Base-by-base conservation (phyloP, 2,797 vertebrate genomes). In the Phaenicophaeus curvirostris region DNA sequence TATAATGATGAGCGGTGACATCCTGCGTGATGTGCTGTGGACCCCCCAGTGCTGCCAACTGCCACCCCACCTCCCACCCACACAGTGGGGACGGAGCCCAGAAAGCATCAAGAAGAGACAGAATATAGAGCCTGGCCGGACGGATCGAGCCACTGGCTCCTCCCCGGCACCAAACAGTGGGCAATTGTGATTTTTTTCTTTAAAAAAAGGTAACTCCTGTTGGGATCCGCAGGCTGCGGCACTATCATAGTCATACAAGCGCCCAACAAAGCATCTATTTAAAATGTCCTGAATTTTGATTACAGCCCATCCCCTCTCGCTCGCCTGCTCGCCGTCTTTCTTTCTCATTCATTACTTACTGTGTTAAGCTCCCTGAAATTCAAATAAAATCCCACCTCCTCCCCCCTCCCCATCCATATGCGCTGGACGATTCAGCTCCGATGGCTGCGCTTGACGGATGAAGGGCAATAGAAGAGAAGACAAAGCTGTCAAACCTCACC, bases 291-390 rank as follows among this genome's bases (percentile, higher is more conserved):
- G 89, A 94, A 93, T 94, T 92, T 92, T 95, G 92, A 92, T 94
- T 68, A 53, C 89, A 61, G 94, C 59, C 92, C 30, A 8, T 90
- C 86, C 88, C 62, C 91, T 88, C 85, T 88, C 51, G 5, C 93
- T 92, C 3, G 4, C 67, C 85, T 0, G 16, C 72, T 94, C 15
- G 0, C 77, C 8, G 79, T 61, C 94, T 94, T 93, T 95, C 90
- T 96, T 95, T 94, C 89, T 90, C 94, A 96, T 95, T 95, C 95
- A 93, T 95, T 93, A 69, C 93, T 94, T 66, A 95, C 91, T 95
- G 87, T 78, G 91, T 97, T 94, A 96, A 97, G 93, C 93, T 94
- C 85, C 93, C 95, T 93, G 93, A 96, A 94, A 97, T 94, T 96
- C 93, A 94, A 96, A 96, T 89, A 81, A 88, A 93, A 92, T 74